Evolutionary conservation across 1,140 invertebrate species (phyloP).

Genomic region (Liolophura sinensis): DNA sequence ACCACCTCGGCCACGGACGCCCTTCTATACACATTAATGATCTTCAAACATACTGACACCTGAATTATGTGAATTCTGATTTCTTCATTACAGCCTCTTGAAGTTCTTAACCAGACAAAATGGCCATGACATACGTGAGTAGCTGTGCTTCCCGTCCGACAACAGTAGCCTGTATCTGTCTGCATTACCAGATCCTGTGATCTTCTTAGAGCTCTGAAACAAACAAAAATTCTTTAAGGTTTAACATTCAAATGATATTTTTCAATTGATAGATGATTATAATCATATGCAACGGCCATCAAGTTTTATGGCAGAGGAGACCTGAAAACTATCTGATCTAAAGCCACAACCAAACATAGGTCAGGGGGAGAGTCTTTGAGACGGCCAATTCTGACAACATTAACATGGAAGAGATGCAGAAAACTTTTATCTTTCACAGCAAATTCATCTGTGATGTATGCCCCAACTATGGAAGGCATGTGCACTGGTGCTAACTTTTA

Average conservation of each 20-base stretch:
- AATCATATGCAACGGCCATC: conserved; percentile 1
- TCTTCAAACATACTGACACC: too few species aligned
- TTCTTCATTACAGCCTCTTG: too few species aligned
- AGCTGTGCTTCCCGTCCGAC: conserved; percentile 81
- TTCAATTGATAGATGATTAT: background rate
- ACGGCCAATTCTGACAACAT: too few species aligned
- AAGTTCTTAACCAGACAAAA: background rate
- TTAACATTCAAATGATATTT: background rate
- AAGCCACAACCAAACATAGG: background rate
- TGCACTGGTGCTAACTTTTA: too few species aligned
- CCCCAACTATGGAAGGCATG: too few species aligned
- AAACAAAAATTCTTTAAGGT: conserved; percentile 15
- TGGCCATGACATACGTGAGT: conserved; percentile 66
- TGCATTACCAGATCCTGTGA: conserved; percentile 63
- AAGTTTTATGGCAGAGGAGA: background rate
- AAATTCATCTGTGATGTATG: too few species aligned
- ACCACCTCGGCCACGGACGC: too few species aligned
- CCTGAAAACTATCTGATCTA: background rate
- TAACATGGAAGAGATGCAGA: too few species aligned
- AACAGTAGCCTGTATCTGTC: conserved; percentile 82
- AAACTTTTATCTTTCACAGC: too few species aligned
- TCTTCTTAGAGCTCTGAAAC: conserved; percentile 67
- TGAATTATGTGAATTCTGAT: too few species aligned
- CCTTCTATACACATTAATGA: too few species aligned
- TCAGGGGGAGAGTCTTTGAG: too few species aligned